Evolutionary conservation across 1,140 invertebrate species (phyloP), one percentile per base, ranked within the genome.

Genomic region (Nasonia longicornis): DNA sequence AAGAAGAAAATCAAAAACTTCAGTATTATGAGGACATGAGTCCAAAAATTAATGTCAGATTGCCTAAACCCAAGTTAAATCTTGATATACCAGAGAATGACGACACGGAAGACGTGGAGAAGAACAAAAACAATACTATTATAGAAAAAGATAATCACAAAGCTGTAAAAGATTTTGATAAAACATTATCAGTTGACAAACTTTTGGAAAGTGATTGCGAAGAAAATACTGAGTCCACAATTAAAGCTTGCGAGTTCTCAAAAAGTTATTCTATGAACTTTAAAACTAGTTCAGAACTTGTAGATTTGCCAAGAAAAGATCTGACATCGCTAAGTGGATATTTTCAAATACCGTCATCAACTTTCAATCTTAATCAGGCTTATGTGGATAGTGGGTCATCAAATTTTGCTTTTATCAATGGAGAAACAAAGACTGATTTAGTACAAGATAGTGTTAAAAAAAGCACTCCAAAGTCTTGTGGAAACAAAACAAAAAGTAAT

Each of bases 121-220:
- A 26, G 22, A 67, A 72, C 14, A 71, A 72, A 72, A 14, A 26
- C 42, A 2, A 26, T 63, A 26, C 20, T 11, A 71, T 35, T 38
- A 42, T n/a, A 42, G 35, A 71, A 71, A 42, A 72, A 72, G 7
- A 58, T n/a, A 38, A 52, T 78, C 29, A 29, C n/a, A 20, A 42
- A 16, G 1, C 1, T 63, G n/a, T 45, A 6, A 72, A 82, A 48
- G 22, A 42, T 10, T 73, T 85, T 10, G 83, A 86, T 3, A 86
- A 86, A 71, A 87, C 86, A 8, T 26, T 87, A 2, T 85, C 85
- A 4, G 66, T 87, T 2, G 84, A 84, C 8, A 83, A 69, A 74
- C 42, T 81, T 16, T 74, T 70, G n/a, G 42, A 69, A n/a, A 70
- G 69, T 58, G 75, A 69, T 72, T 22, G 11, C 14, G 48, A 63